phyloP scores from a whole-genome alignment of 2,113 vertebrate species.

The Sciurus niger region DNA sequence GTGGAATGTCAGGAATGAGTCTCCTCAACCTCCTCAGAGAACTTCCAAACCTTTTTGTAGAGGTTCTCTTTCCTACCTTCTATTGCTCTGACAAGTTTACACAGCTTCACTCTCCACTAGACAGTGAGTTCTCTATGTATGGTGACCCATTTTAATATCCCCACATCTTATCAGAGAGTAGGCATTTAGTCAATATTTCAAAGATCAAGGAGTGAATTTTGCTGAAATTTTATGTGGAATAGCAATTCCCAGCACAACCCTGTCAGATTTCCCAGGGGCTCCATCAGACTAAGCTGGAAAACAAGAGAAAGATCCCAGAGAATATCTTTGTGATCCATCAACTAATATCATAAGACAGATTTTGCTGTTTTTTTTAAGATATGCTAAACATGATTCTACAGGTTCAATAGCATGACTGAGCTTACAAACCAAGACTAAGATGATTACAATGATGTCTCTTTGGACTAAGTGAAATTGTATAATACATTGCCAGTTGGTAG shows the following conservation, averaged over 20 bases:
- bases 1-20: not conserved
- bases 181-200: not conserved
- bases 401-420: not conserved
- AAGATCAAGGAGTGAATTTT: not conserved
- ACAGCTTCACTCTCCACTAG: not conserved
- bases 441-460: not conserved
- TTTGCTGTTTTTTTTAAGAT: not conserved
- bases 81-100: not conserved
- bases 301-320: not conserved
- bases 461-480: not conserved
- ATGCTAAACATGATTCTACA: not conserved
- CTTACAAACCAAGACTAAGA: not conserved
- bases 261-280: fast-evolving
- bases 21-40: not conserved
- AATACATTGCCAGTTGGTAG: not conserved
- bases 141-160: not conserved
- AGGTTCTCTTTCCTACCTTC: not conserved
- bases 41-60: not conserved
- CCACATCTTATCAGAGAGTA: not conserved
- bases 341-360: not conserved
- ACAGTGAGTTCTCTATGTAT: not conserved
- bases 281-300: not conserved
- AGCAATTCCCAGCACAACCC: not conserved
- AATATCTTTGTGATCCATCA: not conserved
- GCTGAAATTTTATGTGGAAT: not conserved